Evolutionary conservation across 2,888 invertebrate species (phyloP), one percentile per base, ranked within the genome.

Genomic region (Rhagium mordax): DNA sequence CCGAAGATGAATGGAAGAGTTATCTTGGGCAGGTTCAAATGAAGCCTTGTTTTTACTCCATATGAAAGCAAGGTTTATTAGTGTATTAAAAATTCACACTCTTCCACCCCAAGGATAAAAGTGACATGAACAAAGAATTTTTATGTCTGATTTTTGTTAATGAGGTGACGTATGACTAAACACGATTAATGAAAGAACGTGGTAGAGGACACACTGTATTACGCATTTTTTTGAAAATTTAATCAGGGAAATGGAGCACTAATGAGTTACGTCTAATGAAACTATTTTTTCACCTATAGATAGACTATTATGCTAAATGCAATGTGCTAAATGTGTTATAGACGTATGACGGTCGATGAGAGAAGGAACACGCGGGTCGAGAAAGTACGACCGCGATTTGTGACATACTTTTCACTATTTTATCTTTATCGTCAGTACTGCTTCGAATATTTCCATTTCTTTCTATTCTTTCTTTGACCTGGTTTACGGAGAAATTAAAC

Each of bases 391-490:
- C 84, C 85, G 82, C 83, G 78, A 83, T 85, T 82, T 80, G 72
- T 85, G 85, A 85, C 85, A 85, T 74, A 85, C 85, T 83, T 84
- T 85, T 85, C 85, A 81, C 83, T 81, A 67, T 71, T 78, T 81
- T 79, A 81, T 85, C 85, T 84, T 78, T 81, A 75, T 85, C 82
- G 67, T 72, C 74, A 71, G 66, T 70, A 71, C 70, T 72, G 74
- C 78, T 78, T 79, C 77, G 79, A 71, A 75, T 81, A 77, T 75
- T 71, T 74, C 78, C 70, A 70, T 82, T 81, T 83, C 80, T 80
- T 81, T 83, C 81, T 74, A 75, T 81, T 86, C 86, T 87, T 87
- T 87, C 87, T 87, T 86, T 84, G 86, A 82, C 87, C 87, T 81
- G 85, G 82, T 84, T 86, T 81, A 70, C 69, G 83, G 87, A 85